A percentile compares a stretch with the other conserved stretches of the same genome.
Evolutionary conservation across 1,140 invertebrate genomes (phyloP).

Genomic region (Medauroidea extradentata): DNA sequence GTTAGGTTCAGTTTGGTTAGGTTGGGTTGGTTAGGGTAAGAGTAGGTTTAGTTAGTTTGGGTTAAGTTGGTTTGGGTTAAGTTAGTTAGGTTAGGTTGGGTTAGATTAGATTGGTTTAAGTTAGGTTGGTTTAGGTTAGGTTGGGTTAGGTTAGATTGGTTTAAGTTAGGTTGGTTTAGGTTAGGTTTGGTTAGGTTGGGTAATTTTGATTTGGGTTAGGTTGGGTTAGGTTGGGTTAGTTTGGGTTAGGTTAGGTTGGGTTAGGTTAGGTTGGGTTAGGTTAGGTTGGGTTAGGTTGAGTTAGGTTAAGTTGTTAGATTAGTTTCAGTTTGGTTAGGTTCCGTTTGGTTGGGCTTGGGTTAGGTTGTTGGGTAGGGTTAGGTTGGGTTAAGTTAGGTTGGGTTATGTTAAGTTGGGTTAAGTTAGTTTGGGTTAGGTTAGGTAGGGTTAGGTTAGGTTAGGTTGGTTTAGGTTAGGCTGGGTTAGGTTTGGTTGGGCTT

Average conservation of each 20-base stretch:
- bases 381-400: slow-evolving; percentile 1
- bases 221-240: background rate
- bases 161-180: background rate
- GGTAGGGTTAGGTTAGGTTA: background rate
- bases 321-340: background rate
- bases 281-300: slow-evolving; percentile 2
- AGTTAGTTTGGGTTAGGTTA: slow-evolving; percentile 1
- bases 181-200: slow-evolving; percentile 3
- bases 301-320: slow-evolving; percentile 1
- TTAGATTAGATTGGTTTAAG: slow-evolving; percentile 11
- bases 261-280: slow-evolving; percentile 2
- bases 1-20: slow-evolving; percentile 24
- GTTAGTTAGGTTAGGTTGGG: slow-evolving; percentile 19
- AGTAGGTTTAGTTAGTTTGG: slow-evolving; percentile 19
- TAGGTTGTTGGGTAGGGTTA: background rate
- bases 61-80: slow-evolving; percentile 20
- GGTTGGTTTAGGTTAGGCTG: too few relatives aligned
- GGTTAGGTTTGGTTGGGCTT: too few relatives aligned
- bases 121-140: background rate
- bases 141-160: background rate
- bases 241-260: slow-evolving; percentile 1
- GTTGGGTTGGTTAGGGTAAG: slow-evolving; percentile 26
- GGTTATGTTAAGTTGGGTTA: background rate
- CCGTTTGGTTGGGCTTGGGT: background rate
- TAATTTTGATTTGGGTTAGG: background rate